These are phyloP conservation scores for Cephalophus harveyi DNA, from an alignment of 2,113 vertebrate genomes.

Conservation along the genomic window DNA sequence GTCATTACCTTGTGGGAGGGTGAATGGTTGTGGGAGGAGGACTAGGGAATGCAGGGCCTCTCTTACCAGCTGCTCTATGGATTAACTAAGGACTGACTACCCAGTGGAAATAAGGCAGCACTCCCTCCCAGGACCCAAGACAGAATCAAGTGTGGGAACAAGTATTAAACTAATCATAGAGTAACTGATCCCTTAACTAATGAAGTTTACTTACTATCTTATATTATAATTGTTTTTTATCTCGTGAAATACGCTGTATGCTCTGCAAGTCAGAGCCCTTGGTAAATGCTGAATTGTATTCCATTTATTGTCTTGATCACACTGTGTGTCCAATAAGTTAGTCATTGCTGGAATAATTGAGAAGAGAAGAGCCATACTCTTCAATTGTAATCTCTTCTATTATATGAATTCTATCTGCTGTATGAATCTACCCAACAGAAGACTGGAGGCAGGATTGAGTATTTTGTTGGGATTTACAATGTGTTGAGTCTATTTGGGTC, in stretches of 20 bases:
- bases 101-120: not conserved
- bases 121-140: not conserved
- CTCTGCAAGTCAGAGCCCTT: not conserved
- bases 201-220: not conserved
- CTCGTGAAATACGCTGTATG: not conserved
- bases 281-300: not conserved
- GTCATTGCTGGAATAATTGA: not conserved
- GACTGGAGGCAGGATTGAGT: not conserved
- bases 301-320: not conserved
- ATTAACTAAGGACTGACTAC: not conserved
- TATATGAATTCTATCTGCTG: not conserved
- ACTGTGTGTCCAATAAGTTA: not conserved
- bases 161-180: not conserved
- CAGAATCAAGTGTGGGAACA: not conserved
- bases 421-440: not conserved
- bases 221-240: not conserved
- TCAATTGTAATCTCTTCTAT: not conserved
- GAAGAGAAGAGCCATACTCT: not conserved
- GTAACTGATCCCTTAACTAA: not conserved
- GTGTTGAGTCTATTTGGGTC: not conserved
- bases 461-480: constrained; percentile 36
- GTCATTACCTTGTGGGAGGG: not conserved
- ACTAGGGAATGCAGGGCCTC: not conserved
- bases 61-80: not conserved
- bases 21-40: not conserved